These are phyloP conservation scores for Mesitornis unicolor DNA, from an alignment of 2,113 vertebrate species.

Conservation along the genomic window DNA sequence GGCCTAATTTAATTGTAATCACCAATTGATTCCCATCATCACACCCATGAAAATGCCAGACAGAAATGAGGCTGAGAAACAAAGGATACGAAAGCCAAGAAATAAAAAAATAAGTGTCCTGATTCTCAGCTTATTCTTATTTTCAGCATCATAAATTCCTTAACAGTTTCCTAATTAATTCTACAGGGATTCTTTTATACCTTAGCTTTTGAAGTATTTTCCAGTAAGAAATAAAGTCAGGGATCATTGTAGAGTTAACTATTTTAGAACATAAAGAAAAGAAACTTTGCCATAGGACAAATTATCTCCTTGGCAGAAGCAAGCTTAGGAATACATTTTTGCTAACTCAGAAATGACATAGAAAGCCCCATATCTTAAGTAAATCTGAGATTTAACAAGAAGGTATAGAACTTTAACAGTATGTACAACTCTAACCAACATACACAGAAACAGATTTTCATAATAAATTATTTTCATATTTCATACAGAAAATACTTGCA, in stretches of 20 bases:
- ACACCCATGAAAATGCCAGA: neutral
- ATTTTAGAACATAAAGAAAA: neutral
- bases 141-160: neutral
- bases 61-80: neutral
- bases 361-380: neutral
- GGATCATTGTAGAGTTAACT: neutral
- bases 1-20: neutral
- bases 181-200: neutral
- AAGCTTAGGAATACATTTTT: neutral
- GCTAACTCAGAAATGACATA: neutral
- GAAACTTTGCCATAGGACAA: neutral
- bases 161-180: neutral
- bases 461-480: neutral
- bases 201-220: neutral
- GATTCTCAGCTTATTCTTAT: neutral
- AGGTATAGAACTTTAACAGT: neutral
- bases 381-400: neutral
- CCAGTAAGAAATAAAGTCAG: neutral
- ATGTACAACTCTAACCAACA: neutral
- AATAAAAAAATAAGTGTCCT: neutral
- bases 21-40: neutral
- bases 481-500: neutral
- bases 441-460: neutral
- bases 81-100: neutral
- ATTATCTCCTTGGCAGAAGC: neutral